These are phyloP conservation scores for Cantharis flavilabris DNA, from an alignment of 2,888 invertebrate species.

Conservation along the genomic window DNA sequence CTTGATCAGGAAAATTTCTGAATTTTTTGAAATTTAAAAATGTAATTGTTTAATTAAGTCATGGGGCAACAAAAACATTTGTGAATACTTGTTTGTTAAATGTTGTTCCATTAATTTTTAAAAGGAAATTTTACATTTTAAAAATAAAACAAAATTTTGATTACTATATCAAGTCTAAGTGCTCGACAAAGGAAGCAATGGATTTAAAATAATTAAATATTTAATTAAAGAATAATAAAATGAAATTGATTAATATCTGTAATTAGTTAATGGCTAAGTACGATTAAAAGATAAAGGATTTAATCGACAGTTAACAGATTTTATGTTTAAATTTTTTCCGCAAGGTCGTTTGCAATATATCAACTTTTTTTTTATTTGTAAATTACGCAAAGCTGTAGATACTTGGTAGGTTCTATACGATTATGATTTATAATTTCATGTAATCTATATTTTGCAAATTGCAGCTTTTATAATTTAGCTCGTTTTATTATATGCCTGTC, in stretches of 20 bases:
- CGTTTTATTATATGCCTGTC: neutral
- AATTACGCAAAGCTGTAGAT: neutral
- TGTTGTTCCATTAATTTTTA: too few relatives aligned
- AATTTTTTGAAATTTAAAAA: too few relatives aligned
- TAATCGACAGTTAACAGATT: neutral
- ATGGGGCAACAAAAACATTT: too few relatives aligned
- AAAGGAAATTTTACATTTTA: too few relatives aligned
- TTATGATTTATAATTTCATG: conserved; percentile 26
- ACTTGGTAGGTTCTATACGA: too few relatives aligned
- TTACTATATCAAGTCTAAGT: neutral
- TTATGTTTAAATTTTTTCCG: neutral
- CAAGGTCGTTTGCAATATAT: neutral
- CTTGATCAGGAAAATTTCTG: too few relatives aligned
- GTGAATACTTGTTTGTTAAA: too few relatives aligned
- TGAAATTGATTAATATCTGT: neutral
- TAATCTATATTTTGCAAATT: conserved; percentile 39
- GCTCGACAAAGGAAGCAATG: neutral
- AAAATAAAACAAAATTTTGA: too few relatives aligned
- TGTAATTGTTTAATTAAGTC: too few relatives aligned
- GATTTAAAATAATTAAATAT: neutral
- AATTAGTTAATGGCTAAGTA: neutral
- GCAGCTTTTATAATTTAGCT: neutral
- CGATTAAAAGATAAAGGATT: neutral
- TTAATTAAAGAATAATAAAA: neutral
- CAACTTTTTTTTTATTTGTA: neutral